Evolutionary conservation across 2,888 invertebrate genomes (phyloP), one percentile per base, ranked within the genome.

Genomic region (Cryptophagus acutangulus): DNA sequence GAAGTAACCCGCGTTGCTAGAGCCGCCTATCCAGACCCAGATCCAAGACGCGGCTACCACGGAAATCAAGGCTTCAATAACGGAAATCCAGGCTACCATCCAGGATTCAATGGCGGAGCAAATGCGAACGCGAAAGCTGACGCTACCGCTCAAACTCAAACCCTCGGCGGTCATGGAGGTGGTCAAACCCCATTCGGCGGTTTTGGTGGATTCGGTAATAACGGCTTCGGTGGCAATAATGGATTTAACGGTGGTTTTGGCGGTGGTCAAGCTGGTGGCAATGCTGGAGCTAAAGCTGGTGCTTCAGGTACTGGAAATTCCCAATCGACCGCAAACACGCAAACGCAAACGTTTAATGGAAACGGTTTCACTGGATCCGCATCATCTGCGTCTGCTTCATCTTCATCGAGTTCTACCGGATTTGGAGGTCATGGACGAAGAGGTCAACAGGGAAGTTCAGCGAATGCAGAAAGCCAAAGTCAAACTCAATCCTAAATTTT

Each of bases 351-450:
- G 9, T 54, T 54, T 29, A 46, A 12, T 16, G 55, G 53, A 33
- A 46, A 52, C 24, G 55, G 55, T 13, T 54, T 52, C 17, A 38
- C 38, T n/a, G 52, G 50, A 16, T 45, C 51, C 12, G 48, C 55
- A 15, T 54, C 55, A 17, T 53, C 52, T 1, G 44, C 48, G 12
- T 45, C 48, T 30, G 37, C 45, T 16, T 48, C 48, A 30, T 49
- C 48, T 45, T 46, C 45, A 30, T 43, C 36, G 18, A 38, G 35
- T n/a, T 36, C 41, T 9, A 8, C n/a, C n/a, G 24, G 12, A n/a
- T 20, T 4, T 3, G 26, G 40, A 13, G 33, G 42, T 30, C 38
- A 29, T 29, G 28, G 26, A 10, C 17, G 40, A 6, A 14, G 24
- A 6, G 48, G 46, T 31, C 35, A 33, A 18, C 44, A 43, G 10